Evolutionary conservation across 2,888 invertebrate species (phyloP).

Genomic region (Drepana falcataria): DNA sequence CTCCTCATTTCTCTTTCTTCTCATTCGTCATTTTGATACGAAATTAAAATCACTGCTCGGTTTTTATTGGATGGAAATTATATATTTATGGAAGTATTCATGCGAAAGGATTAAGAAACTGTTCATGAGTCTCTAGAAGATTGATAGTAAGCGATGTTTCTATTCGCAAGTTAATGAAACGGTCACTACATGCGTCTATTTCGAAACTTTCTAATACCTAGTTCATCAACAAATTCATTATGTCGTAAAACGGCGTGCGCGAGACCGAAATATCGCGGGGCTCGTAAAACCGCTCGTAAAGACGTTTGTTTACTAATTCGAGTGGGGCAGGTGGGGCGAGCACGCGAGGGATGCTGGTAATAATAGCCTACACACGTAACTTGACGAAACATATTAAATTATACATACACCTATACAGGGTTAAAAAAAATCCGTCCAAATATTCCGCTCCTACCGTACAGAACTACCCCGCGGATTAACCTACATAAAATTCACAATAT

Average conservation of each 20-base stretch:
- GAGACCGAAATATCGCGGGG: conserved; percentile 77
- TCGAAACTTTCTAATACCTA: conserved; percentile 76
- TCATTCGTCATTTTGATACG: too few species aligned
- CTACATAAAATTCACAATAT: conserved; percentile 7
- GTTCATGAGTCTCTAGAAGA: too few species aligned
- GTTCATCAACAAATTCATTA: conserved; percentile 79
- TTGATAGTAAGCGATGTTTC: conserved; percentile 5
- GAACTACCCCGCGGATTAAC: conserved; percentile 13
- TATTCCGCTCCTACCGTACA: conserved; percentile 4
- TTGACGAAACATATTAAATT: conserved; percentile 19
- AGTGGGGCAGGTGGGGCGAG: conserved; percentile 72
- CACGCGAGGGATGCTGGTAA: conserved; percentile 64
- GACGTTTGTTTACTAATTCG: conserved; percentile 79
- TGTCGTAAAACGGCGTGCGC: conserved; percentile 75
- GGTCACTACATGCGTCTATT: conserved; percentile 72
- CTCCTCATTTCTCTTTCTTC: too few species aligned
- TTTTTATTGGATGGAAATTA: too few species aligned
- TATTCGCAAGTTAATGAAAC: conserved; percentile 30
- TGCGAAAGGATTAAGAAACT: too few species aligned
- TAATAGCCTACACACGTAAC: conserved; percentile 36
- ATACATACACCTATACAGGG: conserved; percentile 27
- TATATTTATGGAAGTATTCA: too few species aligned
- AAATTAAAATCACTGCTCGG: too few species aligned
- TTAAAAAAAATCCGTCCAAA: conserved; percentile 16
- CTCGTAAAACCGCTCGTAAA: conserved; percentile 77